These are phyloP conservation scores for Bolinopsis microptera DNA, from an alignment of 37 sponge, comb jelly and placozoan genomes.

Conservation along the genomic window DNA sequence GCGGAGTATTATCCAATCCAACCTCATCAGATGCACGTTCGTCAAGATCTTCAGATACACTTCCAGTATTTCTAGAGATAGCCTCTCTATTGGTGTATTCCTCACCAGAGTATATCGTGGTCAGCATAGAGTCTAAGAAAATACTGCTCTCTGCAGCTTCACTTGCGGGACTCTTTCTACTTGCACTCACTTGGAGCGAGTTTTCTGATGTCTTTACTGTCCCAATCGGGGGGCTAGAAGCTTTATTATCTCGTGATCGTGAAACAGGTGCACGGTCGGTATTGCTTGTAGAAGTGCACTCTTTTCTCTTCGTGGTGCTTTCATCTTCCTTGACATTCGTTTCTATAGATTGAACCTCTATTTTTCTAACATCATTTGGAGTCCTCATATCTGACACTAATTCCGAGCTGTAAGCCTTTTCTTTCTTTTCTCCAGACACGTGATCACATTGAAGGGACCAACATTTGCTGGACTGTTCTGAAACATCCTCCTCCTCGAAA, in stretches of 20 bases:
- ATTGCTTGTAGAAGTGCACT: no score
- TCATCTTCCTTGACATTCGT: no score
- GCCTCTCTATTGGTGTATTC: background rate
- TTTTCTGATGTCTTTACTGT: background rate
- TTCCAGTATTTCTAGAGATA: background rate
- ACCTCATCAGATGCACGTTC: background rate
- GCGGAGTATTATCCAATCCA: background rate
- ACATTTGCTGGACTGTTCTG: background rate
- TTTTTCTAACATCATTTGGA: no score
- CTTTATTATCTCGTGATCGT: background rate
- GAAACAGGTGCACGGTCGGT: background rate
- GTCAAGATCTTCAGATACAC: background rate
- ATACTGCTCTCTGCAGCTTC: background rate
- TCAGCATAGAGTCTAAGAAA: background rate
- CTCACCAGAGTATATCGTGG: constrained; percentile 27
- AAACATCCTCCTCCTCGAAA: background rate
- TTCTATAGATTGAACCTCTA: no score
- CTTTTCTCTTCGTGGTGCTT: no score
- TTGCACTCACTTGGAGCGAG: background rate
- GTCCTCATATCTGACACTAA: no score
- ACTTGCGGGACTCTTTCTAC: background rate
- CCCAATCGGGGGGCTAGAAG: background rate
- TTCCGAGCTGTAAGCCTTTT: background rate
- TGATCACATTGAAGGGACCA: background rate
- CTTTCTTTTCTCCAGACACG: background rate